Conservation (phyloP, 2,797 vertebrate species). For the Gambelia wislizenii region DNA sequence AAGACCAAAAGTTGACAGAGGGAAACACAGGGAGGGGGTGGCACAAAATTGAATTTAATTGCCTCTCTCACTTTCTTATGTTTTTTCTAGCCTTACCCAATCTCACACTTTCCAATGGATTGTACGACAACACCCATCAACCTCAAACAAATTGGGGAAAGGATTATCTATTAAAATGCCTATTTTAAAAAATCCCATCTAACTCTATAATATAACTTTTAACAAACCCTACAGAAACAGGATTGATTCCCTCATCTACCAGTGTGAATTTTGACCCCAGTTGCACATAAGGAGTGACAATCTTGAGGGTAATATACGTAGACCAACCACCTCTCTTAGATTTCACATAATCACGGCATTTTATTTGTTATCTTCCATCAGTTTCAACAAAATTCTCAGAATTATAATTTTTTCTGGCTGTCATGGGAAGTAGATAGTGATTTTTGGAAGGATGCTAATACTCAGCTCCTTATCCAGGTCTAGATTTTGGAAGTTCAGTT, state of each 20-base stretch:
- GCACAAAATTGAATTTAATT: neutral
- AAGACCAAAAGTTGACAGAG: no score
- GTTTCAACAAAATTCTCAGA: neutral
- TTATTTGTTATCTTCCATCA: neutral
- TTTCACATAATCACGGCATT: neutral
- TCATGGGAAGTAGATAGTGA: neutral
- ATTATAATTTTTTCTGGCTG: neutral
- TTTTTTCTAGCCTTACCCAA: neutral
- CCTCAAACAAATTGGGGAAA: neutral
- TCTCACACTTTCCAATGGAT: no score
- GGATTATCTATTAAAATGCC: neutral
- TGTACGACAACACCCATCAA: neutral
- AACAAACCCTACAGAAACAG: neutral
- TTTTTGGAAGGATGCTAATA: neutral
- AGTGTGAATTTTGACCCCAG: neutral
- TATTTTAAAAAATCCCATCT: neutral
- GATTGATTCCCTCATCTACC: neutral
- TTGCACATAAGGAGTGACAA: neutral
- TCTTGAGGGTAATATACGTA: neutral
- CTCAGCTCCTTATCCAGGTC: no score
- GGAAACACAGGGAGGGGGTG: neutral
- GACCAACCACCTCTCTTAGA: neutral
- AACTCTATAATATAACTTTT: neutral
- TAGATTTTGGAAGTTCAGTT: neutral
- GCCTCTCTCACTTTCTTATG: neutral